phyloP scores from a whole-genome alignment of 2,113 vertebrate genomes.

The Albula glossodonta region DNA sequence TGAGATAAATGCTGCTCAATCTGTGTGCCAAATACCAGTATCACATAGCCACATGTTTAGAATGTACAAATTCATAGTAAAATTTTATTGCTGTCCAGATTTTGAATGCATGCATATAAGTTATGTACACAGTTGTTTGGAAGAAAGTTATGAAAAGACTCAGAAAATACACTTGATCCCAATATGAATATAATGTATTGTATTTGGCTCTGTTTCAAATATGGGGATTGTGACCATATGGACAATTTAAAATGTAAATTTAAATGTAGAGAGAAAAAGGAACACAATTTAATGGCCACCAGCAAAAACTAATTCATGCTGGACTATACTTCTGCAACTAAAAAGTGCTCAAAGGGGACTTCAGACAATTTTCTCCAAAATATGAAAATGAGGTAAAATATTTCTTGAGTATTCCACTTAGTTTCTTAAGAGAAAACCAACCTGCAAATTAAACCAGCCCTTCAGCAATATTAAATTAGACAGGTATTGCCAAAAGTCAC shows the following conservation, averaged over 20 bases:
- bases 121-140: not conserved
- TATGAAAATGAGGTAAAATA: not conserved
- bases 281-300: constrained; percentile 10
- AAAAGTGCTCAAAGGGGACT: not conserved
- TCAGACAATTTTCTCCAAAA: not conserved
- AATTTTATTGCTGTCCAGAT: not conserved
- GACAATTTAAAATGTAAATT: not conserved
- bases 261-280: not conserved
- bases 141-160: not conserved
- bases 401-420: not conserved
- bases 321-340: not conserved
- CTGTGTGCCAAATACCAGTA: not conserved
- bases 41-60: not conserved
- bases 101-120: not conserved
- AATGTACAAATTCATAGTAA: not conserved
- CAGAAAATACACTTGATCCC: not conserved
- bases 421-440: not conserved
- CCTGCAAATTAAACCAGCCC: not conserved
- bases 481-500: not conserved
- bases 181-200: not conserved
- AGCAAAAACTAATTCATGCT: not conserved
- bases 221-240: constrained; percentile 4
- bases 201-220: not conserved
- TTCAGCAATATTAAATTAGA: not conserved
- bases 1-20: not conserved